Base-by-base conservation (phyloP, 1,140 invertebrate genomes). In the Oncopeltus fasciatus region DNA sequence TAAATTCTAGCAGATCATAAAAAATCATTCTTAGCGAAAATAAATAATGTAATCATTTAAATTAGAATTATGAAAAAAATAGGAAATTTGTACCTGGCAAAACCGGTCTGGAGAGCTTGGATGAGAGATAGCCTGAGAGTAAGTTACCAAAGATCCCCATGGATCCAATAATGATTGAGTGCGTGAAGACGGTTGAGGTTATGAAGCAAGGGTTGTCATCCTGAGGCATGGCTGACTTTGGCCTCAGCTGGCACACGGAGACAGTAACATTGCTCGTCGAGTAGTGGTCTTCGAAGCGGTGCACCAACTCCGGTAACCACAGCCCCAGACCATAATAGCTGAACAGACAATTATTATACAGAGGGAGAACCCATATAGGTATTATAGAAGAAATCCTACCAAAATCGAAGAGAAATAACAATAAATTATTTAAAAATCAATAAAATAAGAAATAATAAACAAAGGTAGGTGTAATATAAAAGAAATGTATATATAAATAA, bases 281-380 rank as follows among this genome's bases (percentile, higher is more conserved):
- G 20, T 70, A 68, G 63, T 75, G 76, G 21, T 71, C 71, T 43
- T 78, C 72, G 64, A 81, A 77, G 2, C 82, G 74, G 11, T 80
- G 77, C 29, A 84, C 79, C 4, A 86, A 70, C 69, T 85, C 83
- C 18, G 83, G 83, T 18, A 85, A 77, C 84, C 84, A 86, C 18
- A 85, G 72, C 60, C 83, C 83, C 5, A 86, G 69, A 1, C 83
- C 84, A 59, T 83, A 85, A 62, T 83, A 83, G 2, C 84, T 85
- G 69, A 9, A 8, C 31, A 38, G n/a, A n/a, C n/a, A n/a, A n/a
- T n/a, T n/a, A n/a, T n/a, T n/a, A n/a, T n/a, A n/a, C n/a, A n/a
- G n/a, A n/a, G n/a, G n/a, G n/a, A n/a, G n/a, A n/a, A n/a, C n/a
- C n/a, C n/a, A n/a, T n/a, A n/a, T n/a, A n/a, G n/a, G n/a, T n/a